These are phyloP conservation scores for Drosophila fuyamai DNA, from an alignment of 1,140 invertebrate genomes.

Conservation along the genomic window DNA sequence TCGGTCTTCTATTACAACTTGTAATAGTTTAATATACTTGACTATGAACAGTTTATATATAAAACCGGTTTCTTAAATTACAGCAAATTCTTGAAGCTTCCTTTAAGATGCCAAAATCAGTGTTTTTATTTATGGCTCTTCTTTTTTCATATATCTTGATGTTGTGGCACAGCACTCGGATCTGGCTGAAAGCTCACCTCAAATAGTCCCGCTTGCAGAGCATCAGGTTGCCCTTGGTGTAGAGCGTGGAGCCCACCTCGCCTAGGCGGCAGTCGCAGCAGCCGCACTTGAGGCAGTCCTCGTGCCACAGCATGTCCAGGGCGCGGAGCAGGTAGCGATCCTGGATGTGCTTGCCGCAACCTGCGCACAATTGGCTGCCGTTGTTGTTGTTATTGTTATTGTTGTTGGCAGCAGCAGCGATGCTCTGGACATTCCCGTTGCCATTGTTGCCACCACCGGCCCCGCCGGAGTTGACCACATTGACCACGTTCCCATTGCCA, in stretches of 20 bases:
- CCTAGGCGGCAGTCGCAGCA: constrained; percentile 98
- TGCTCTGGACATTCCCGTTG: constrained; percentile 67
- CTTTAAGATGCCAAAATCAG: no score
- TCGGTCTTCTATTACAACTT: no score
- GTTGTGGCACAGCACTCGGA: no score
- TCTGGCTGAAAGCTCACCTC: constrained; percentile 87
- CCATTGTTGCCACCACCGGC: constrained; percentile 25
- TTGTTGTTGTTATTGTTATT: constrained; percentile 85
- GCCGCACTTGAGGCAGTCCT: constrained; percentile 98
- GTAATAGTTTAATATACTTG: no score
- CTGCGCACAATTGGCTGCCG: constrained; percentile 91
- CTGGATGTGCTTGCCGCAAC: constrained; percentile 94
- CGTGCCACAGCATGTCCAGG: constrained; percentile 98
- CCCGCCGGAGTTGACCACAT: constrained; percentile 45
- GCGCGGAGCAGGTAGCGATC: constrained; percentile 94
- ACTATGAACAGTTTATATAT: no score
- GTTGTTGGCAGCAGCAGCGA: constrained; percentile 69
- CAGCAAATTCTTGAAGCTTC: no score
- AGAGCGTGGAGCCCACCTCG: constrained; percentile 98
- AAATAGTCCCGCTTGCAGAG: constrained; percentile 99
- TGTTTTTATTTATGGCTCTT: no score
- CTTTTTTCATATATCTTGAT: no score
- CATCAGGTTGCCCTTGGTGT: constrained; percentile 98
- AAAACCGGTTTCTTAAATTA: no score
- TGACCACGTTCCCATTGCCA: constrained; percentile 56